phyloP scores from a whole-genome alignment of 1,140 invertebrate genomes.

The Zaprionus davidi region DNA sequence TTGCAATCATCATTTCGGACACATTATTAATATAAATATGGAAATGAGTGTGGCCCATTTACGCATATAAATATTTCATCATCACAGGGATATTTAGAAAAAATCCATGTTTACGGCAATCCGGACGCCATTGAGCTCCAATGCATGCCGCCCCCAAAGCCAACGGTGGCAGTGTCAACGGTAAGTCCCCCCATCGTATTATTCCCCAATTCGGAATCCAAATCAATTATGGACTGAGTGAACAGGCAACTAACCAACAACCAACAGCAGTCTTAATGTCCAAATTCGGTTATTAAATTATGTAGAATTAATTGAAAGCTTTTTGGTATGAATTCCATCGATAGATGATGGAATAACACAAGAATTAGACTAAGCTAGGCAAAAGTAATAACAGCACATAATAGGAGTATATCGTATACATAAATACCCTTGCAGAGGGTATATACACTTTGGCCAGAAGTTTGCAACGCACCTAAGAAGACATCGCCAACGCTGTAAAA shows the following conservation, averaged over 20 bases:
- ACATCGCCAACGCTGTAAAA: too few species aligned
- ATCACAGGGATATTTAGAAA: conserved; percentile 77
- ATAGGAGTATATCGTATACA: neutral
- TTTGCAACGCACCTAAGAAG: too few species aligned
- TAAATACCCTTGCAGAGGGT: too few species aligned
- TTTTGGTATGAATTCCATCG: neutral
- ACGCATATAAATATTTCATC: conserved; percentile 43
- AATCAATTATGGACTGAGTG: conserved; percentile 15
- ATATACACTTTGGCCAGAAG: too few species aligned
- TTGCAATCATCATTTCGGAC: conserved; percentile 67
- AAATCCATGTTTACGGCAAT: conserved; percentile 77
- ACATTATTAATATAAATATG: conserved; percentile 41
- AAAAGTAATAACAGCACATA: neutral
- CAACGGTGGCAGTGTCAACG: conserved; percentile 54
- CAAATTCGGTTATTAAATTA: conserved; percentile 3
- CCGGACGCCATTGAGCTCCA: conserved; percentile 67
- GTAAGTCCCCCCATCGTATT: conserved; percentile 58
- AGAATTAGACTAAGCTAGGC: neutral
- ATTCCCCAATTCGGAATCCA: conserved; percentile 22
- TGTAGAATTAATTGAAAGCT: conserved; percentile 4
- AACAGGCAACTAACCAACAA: too few species aligned
- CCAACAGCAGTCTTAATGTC: neutral
- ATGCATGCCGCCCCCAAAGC: conserved; percentile 66
- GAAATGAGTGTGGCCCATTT: conserved; percentile 23
- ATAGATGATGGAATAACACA: neutral